Evolutionary conservation across 23 tunicate species (phyloP), one percentile per base, ranked within the genome.

Genomic region (Halocynthia aurantium): DNA sequence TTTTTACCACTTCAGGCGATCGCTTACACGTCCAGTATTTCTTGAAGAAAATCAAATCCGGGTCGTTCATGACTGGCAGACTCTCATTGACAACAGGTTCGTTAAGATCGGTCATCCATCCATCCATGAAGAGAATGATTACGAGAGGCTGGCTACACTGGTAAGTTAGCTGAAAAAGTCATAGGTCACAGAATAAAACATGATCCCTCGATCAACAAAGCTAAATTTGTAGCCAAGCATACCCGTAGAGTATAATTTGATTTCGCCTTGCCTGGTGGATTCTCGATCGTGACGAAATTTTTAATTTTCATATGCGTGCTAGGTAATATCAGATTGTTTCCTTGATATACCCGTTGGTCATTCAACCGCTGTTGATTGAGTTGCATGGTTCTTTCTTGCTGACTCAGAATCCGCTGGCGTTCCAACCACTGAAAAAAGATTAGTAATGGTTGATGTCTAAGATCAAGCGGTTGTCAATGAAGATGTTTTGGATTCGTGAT

Each of bases 271-370:
- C 50, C 68, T 6, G 85, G 92, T 6, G 82, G 56, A 52, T 60
- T 76, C 22, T 75, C 73, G n/a, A 86, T 67, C 8, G 85, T 86
- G 51, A 75, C 85, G 70, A 81, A 86, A 66, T 86, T 82, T 75
- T 81, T 81, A 18, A 54, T 54, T 56, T 10, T 52, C 62, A 54
- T 8, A 13, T 22, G 78, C 5, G 13, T 49, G 31, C 5, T 15
- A 1, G 70, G 70, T 65, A 15, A 20, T 15, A 49, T 49, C 9
- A 0, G 10, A 65, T 15, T 65, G 17, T 5, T 6, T 65, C 70
- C 70, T 13, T n/a, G 15, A 1, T 9, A 44, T 11, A 15, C 0
- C 18, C 70, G 22, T 31, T 31, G 44, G 44, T 31, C 4, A 31
- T 31, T 31, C 6, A 65, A 20, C 31, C 18, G 0, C 31, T 65